These are phyloP conservation scores for Trichacis sp. DNA, from an alignment of 2,888 invertebrate species.

Conservation along the genomic window DNA sequence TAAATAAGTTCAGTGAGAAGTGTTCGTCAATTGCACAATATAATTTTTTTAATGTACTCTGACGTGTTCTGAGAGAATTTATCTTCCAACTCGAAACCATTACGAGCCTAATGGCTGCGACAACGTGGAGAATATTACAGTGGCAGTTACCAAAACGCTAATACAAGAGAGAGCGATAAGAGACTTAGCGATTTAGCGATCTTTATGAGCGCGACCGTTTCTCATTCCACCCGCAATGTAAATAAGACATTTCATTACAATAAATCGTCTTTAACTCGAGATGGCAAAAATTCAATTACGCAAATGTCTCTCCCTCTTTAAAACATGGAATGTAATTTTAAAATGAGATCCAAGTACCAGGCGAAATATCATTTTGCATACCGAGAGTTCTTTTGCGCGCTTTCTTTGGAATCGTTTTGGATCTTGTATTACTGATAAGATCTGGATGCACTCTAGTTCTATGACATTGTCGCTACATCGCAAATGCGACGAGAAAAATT, in stretches of 20 bases:
- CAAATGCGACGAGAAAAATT: too few species aligned
- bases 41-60: too few species aligned
- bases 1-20: too few species aligned
- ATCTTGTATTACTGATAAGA: background rate
- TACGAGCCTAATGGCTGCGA: conserved; percentile 26
- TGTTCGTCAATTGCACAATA: too few species aligned
- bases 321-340: background rate
- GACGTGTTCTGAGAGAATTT: conserved; percentile 29
- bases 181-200: conserved; percentile 54
- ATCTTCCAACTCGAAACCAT: conserved; percentile 27
- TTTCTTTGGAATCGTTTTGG: background rate
- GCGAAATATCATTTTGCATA: too few species aligned
- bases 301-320: conserved; percentile 28
- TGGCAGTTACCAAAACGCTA: conserved; percentile 40
- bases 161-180: conserved; percentile 46
- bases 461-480: too few species aligned
- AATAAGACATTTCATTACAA: conserved; percentile 53
- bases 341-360: background rate
- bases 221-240: conserved; percentile 47
- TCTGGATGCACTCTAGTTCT: too few species aligned
- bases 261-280: conserved; percentile 48
- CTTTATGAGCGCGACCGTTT: conserved; percentile 47
- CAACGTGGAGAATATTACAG: conserved; percentile 39
- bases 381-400: too few species aligned
- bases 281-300: conserved; percentile 45